phyloP scores from a whole-genome alignment of 2,797 vertebrate species.

The Orestias chungarensis region DNA sequence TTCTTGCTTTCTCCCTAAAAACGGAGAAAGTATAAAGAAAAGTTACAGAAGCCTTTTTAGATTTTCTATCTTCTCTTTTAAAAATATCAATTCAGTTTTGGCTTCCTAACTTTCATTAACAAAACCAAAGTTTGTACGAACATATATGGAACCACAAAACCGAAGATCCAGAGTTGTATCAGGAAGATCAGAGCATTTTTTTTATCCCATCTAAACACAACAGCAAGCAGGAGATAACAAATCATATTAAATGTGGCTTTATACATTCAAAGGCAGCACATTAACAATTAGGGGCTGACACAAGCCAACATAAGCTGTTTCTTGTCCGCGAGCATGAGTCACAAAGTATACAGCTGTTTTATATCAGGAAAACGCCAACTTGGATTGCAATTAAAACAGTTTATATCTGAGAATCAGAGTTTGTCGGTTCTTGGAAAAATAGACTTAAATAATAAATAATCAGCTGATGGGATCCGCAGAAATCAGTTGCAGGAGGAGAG shows the following conservation, averaged over 20 bases:
- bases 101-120: constrained; percentile 34
- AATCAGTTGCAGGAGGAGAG: not conserved
- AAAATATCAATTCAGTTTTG: constrained; percentile 1
- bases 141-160: constrained; percentile 23
- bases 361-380: constrained; percentile 56
- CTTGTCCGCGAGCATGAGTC: constrained; percentile 34
- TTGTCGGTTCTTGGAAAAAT: constrained; percentile 21
- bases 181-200: constrained; percentile 12
- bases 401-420: constrained; percentile 25
- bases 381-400: constrained; percentile 40
- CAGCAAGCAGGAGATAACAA: constrained; percentile 18
- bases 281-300: constrained; percentile 9
- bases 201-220: constrained; percentile 21
- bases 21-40: not conserved
- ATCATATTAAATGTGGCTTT: constrained; percentile 26
- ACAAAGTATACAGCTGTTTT: constrained; percentile 46
- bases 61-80: not conserved
- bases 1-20: not conserved
- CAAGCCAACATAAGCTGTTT: constrained; percentile 26
- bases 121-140: constrained; percentile 11
- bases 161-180: constrained; percentile 17
- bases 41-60: not conserved
- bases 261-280: constrained; percentile 30
- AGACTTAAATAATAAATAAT: constrained; percentile 14
- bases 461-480: constrained; percentile 6